phyloP scores from a whole-genome alignment of 2,113 vertebrate species.

The Sciurus niger region DNA sequence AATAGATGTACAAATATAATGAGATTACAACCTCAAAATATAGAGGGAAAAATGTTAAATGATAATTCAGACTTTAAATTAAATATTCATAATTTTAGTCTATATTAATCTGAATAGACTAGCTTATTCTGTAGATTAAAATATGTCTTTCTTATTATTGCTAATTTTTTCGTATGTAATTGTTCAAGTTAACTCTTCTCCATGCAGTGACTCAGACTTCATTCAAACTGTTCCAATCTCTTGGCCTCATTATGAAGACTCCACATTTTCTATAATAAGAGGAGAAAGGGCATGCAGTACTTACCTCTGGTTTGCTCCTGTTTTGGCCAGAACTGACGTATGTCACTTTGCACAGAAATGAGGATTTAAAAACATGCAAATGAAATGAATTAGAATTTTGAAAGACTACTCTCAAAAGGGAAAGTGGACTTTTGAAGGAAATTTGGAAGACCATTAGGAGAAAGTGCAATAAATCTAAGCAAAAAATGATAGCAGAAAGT shows the following conservation, averaged over 20 bases:
- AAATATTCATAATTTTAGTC: background rate
- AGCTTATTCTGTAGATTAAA: background rate
- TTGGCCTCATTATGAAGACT: background rate
- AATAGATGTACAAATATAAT: conserved; percentile 34
- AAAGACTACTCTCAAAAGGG: background rate
- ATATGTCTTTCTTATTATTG: background rate
- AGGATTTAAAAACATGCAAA: background rate
- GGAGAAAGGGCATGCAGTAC: background rate
- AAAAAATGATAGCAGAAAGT: background rate
- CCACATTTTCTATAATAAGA: background rate
- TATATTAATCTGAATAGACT: background rate
- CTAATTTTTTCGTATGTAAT: background rate
- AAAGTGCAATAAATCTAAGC: background rate
- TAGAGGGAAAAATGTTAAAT: background rate
- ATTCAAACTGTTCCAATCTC: background rate
- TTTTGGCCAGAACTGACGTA: background rate
- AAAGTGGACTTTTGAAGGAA: background rate
- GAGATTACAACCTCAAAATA: background rate
- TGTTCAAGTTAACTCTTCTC: background rate
- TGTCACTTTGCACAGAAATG: background rate
- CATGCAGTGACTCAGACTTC: background rate
- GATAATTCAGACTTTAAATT: conserved; percentile 10
- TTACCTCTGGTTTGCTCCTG: background rate
- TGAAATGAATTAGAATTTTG: conserved; percentile 1
- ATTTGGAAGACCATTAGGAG: background rate